Base-by-base conservation (phyloP, 2,888 invertebrate species). In the Agriopis aurantiaria region DNA sequence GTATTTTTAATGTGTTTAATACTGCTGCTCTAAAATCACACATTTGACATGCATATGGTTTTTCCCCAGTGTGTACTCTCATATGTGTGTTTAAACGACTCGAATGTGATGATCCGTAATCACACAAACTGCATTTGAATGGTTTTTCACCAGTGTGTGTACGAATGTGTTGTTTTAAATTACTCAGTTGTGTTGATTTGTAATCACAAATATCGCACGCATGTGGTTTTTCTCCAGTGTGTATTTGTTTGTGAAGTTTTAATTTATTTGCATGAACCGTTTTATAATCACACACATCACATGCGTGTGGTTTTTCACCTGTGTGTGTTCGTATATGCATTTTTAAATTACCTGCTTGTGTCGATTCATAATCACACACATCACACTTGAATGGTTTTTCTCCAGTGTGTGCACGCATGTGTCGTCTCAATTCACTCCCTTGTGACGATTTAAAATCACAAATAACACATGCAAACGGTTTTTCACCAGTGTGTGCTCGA, bases 81-180 rank as follows among this genome's bases (percentile, higher is more conserved):
- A 53, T 53, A 11, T 33, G 33, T 8, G 33, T 53, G 8, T 33
- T 33, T 53, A 11, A 53, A 1, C 33, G 11, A 33, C 33, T 53
- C 17, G 52, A 52, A 12, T 53, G 33, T 33, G 53, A 53, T 12
- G 33, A 53, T 12, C 53, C 12, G 12, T 53, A 33, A 33, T 53
- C 33, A 33, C 53, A 53, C 12, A 53, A 53, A 33, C 33, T 10
- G 9, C 33, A 33, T 53, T 56, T 56, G 10, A 55, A 55, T 9
- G n/a, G n/a, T 53, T 53, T 33, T 33, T 53, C 33, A 12, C 41
- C 14, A 43, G 56, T 56, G 11, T 56, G 56, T 14, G 41, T 56
- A 9, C 41, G 56, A n/a, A 56, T 41, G 41, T 57, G 57, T 45
- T 57, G 57, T 45, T 57, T 45, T 11, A 57, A 45, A 45, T 57